Conservation (phyloP, 2,113 vertebrate species). For the Chionomys nivalis region DNA sequence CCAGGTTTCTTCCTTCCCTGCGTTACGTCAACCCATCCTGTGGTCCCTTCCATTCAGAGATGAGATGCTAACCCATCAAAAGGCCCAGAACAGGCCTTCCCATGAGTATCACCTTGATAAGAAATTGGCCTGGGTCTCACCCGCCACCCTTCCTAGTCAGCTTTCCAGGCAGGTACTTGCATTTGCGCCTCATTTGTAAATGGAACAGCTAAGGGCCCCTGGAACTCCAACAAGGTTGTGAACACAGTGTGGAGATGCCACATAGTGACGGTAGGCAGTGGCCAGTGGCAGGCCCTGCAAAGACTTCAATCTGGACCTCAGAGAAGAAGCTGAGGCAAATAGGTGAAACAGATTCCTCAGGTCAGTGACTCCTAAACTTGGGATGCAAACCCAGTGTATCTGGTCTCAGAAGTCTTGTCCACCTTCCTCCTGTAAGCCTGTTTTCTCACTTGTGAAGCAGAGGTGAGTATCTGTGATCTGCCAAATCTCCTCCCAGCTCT, state of each 20-base stretch:
- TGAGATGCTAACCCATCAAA: neutral
- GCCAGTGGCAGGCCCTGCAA: no score
- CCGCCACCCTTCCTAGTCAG: neutral
- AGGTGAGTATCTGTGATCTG: neutral
- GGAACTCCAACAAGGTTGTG: neutral
- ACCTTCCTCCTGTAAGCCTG: neutral
- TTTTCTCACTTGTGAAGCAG: neutral
- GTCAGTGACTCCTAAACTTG: neutral
- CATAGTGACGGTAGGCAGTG: neutral
- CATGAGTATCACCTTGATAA: neutral
- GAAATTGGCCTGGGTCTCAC: neutral
- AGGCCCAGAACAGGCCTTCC: neutral
- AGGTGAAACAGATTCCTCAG: neutral
- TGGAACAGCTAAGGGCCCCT: neutral
- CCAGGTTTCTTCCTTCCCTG: neutral
- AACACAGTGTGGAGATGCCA: neutral
- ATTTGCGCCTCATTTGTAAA: neutral
- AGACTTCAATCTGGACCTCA: neutral
- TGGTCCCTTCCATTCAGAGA: neutral
- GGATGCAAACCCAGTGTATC: neutral
- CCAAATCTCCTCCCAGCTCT: neutral
- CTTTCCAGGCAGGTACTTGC: neutral
- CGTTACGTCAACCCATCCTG: neutral
- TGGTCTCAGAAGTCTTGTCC: neutral
- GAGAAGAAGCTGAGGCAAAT: neutral